Evolutionary conservation across 2,113 vertebrate genomes (phyloP).

Genomic region (Ochotona princeps): DNA sequence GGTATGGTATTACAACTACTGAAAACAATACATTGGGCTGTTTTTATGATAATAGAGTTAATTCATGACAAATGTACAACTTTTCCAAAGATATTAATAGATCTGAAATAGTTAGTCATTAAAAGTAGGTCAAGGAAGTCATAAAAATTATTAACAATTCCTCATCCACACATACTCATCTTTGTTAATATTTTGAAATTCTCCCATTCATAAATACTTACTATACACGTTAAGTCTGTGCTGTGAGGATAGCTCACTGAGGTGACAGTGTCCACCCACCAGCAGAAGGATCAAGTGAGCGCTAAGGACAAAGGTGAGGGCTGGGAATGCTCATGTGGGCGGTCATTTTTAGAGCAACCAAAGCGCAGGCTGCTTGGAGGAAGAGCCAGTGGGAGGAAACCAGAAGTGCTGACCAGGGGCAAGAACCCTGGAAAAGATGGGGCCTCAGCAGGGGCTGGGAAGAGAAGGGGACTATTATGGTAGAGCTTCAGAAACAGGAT

Average conservation of each 20-base stretch:
- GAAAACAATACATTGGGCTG: neutral
- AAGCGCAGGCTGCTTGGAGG: neutral
- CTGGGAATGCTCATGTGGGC: neutral
- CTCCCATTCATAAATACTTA: neutral
- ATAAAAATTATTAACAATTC: neutral
- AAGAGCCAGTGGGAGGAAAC: neutral
- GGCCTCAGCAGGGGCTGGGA: neutral
- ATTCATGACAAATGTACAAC: neutral
- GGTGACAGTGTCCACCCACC: neutral
- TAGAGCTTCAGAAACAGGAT: neutral
- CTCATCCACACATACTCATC: neutral
- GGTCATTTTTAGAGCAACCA: neutral
- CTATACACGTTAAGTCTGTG: neutral
- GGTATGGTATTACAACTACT: neutral
- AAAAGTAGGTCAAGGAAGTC: neutral
- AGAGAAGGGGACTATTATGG: neutral
- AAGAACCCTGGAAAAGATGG: neutral
- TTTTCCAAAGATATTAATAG: neutral
- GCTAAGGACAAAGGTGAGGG: neutral
- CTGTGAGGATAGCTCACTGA: neutral
- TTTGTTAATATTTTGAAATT: constrained; percentile 5
- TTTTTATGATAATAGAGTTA: neutral
- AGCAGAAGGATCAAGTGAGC: neutral
- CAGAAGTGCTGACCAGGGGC: neutral
- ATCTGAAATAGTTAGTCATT: constrained; percentile 1